A percentile compares a stretch with the other conserved stretches of the same genome.
phyloP scores from a whole-genome alignment of 1,140 invertebrate species.

The Hypothenemus hampei region DNA sequence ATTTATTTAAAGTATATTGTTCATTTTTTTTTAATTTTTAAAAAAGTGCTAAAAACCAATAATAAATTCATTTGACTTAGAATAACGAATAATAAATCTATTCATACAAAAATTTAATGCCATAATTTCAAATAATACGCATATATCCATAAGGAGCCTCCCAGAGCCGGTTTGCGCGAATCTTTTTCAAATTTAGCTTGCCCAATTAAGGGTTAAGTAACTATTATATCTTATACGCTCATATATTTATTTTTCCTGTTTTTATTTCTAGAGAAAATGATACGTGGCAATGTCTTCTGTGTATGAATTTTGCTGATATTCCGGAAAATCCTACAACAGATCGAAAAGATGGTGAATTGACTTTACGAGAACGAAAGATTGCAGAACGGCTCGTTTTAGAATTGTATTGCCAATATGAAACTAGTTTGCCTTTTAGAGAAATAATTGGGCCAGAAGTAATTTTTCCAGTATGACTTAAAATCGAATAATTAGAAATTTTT shows the following conservation, averaged over 20 bases:
- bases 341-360: conserved; percentile 52
- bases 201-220: no score
- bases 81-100: no score
- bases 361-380: conserved; percentile 59
- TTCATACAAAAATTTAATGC: no score
- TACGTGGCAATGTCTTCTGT: conserved; percentile 86
- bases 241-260: not conserved
- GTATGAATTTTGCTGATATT: conserved; percentile 72
- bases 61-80: no score
- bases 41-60: no score
- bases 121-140: no score
- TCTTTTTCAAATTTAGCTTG: no score
- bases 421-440: conserved; percentile 81
- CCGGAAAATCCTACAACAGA: conserved; percentile 49
- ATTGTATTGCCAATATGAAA: conserved; percentile 84
- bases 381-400: conserved; percentile 81
- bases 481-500: not conserved
- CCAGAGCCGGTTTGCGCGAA: no score
- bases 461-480: not conserved
- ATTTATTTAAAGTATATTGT: no score
- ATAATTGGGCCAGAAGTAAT: conserved; percentile 67
- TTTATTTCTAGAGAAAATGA: conserved; percentile 66
- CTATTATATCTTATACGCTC: no score
- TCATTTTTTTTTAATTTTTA: no score
- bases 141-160: no score